Conservation (phyloP, 2,113 vertebrate species). For the Pimephales promelas region DNA sequence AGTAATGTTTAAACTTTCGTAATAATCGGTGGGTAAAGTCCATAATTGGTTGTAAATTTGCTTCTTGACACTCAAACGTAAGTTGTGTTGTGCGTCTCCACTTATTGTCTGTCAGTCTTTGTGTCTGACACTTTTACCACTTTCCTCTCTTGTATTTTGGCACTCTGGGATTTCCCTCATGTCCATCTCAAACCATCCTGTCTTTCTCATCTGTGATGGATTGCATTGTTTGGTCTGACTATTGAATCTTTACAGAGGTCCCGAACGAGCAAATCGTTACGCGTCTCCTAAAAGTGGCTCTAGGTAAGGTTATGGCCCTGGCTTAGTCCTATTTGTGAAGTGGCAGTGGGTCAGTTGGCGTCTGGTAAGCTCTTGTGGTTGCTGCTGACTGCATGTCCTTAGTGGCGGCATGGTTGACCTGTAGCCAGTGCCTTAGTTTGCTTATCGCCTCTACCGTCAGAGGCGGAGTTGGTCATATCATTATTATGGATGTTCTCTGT, state of each 20-base stretch:
- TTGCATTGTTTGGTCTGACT: slow-evolving; percentile 38
- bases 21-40: not conserved
- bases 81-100: slow-evolving; percentile 8
- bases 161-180: not conserved
- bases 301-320: slow-evolving; percentile 28
- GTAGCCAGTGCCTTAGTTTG: slow-evolving; percentile 21
- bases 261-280: slow-evolving; percentile 32
- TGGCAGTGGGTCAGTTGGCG: slow-evolving; percentile 18
- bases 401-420: slow-evolving; percentile 49
- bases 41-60: not conserved
- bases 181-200: slow-evolving; percentile 7
- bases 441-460: slow-evolving; percentile 35
- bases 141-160: slow-evolving; percentile 12
- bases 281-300: slow-evolving; percentile 44
- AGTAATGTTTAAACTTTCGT: slow-evolving; percentile 4
- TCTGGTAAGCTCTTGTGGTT: slow-evolving; percentile 50
- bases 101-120: slow-evolving; percentile 15
- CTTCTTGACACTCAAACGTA: not conserved
- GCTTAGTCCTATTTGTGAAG: slow-evolving; percentile 23
- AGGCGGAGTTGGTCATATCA: not conserved
- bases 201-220: slow-evolving; percentile 20
- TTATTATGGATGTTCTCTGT: slow-evolving; percentile 27
- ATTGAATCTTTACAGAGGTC: slow-evolving; percentile 46
- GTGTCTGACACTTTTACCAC: not conserved
- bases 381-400: slow-evolving; percentile 51